Evolutionary conservation across 2,888 invertebrate genomes (phyloP), one percentile per base, ranked within the genome.

Genomic region (Nomada hirtipes): DNA sequence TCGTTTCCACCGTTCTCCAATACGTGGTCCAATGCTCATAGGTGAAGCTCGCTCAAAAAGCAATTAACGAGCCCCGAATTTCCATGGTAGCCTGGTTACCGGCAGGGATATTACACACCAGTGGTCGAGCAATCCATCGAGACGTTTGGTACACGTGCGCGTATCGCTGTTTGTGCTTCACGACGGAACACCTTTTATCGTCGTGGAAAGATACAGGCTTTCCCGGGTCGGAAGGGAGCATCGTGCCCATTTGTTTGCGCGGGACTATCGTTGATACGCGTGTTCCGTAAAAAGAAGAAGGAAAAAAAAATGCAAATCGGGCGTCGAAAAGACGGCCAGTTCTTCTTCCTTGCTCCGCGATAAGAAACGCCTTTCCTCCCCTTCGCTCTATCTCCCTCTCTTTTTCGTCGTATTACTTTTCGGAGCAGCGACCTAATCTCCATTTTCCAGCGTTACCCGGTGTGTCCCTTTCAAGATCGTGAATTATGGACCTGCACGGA

Each of bases 401-500:
- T 3, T 13, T 15, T 15, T 15, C 23, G 13, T 53, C 29, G 20
- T 13, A 55, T 57, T 65, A 53, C 44, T 11, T 36, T 36, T n/a
- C 52, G 50, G 60, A 44, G 76, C 84, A 60, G 10, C 79, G 74
- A 69, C 71, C 86, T 88, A 85, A 88, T 88, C 88, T 88, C 79
- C 84, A 88, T 88, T 87, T 87, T 59, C 79, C 85, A 79, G 74
- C 77, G 77, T 80, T 75, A 26, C 78, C 75, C 76, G 68, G 69
- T 53, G 77, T 64, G 84, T 79, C 83, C 87, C 77, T 84, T 84
- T 83, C 80, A 63, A 86, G 82, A 85, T 81, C 81, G 83, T 88
- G 86, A 88, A 84, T 88, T 89, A 88, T 87, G 87, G 89, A 87
- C 87, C 84, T 76, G 77, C 84, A 84, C 81, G 85, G 75, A 84